Base-by-base conservation (phyloP, 2,113 vertebrate genomes). In the Ochotona princeps region DNA sequence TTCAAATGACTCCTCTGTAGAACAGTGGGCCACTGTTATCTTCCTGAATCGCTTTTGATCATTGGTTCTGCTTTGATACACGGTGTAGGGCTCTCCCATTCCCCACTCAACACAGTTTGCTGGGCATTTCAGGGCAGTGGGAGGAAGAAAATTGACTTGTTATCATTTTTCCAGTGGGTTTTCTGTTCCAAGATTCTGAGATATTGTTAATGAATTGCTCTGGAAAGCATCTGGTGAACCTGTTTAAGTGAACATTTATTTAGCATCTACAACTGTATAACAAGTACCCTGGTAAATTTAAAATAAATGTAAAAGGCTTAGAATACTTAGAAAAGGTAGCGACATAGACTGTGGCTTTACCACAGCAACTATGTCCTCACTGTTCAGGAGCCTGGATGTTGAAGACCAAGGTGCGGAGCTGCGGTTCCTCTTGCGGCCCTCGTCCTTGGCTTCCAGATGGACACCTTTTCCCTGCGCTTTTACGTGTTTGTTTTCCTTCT, bases 401-500 rank as follows among this genome's bases (percentile, higher is more conserved):
- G 44, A 38, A 47, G 44, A 21, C 12, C 6, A 74, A 44, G 63
- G 35, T 26, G 10, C 17, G 14, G 1, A 13, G 79, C 11, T 47
- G 28, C 70, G 13, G 8, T 44, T 89, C 67, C 61, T 87, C 25
- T 5, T 2, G 0, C 1, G 14, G 32, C 35, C 8, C n/a, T 18
- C 87, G 7, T 3, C 23, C 3, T n/a, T 30, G 30, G 44, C 20
- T 54, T 89, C 47, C 21, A 44, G 61, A 28, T 7, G 14, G 2
- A 20, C 0, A 0, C 21, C 1, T 12, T 84, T 25, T 49, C 8
- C 0, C 8, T 12, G 9, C 49, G 44, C 47, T n/a, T 35, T 69
- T 10, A 35, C 1, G 4, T 0, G 60, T 26, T 79, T 83, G 74
- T 14, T 17, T 61, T 35, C 66, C 8, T 60, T 79, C 73, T 51